Percentiles rank a stretch among this genome's conserved stretches.
Evolutionary conservation across 2,888 invertebrate species (phyloP).

Genomic region (Hermaeophaga mercurialis): DNA sequence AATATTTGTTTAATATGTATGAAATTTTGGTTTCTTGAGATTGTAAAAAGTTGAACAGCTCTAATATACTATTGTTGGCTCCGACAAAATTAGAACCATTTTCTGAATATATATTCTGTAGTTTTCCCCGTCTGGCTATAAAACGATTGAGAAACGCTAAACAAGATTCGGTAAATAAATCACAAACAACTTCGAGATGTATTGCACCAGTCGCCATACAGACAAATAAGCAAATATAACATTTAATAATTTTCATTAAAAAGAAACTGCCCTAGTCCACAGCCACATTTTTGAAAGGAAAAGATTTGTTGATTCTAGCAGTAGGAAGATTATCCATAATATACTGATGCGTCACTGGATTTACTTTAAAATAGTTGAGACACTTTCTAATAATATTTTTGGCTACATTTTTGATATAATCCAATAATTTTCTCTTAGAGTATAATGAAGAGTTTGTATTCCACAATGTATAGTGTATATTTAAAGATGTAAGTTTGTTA

Average conservation of each 20-base stretch:
- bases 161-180: background rate
- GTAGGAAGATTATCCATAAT: background rate
- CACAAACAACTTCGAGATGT: conserved; percentile 4
- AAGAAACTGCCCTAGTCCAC: conserved; percentile 3
- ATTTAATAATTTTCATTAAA: background rate
- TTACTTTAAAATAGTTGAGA: background rate
- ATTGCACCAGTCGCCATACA: conserved; percentile 7
- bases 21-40: background rate
- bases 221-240: background rate
- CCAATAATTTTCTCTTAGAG: background rate
- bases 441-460: background rate
- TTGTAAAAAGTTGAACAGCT: background rate
- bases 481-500: background rate
- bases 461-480: background rate
- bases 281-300: background rate
- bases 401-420: background rate
- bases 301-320: background rate
- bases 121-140: background rate
- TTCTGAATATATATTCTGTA: conserved; percentile 2
- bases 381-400: background rate
- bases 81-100: conserved; percentile 1
- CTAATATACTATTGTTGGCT: conserved; percentile 3
- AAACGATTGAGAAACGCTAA: background rate
- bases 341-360: background rate
- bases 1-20: background rate